Evolutionary conservation across 2,888 invertebrate species (phyloP).

Genomic region (Andrena bicolor): DNA sequence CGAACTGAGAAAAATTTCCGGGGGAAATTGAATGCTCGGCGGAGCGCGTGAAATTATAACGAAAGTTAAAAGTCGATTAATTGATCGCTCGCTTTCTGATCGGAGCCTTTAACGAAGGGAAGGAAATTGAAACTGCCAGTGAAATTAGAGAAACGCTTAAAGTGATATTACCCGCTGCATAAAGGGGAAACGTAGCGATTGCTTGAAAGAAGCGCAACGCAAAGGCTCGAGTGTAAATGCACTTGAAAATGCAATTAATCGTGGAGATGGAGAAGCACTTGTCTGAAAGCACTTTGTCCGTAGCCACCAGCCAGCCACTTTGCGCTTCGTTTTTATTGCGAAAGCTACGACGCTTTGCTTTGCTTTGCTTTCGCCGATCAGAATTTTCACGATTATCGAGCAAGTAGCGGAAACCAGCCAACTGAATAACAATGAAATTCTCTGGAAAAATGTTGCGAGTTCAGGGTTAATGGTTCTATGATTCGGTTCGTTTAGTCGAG

Average conservation of each 20-base stretch:
- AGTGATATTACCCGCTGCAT: background rate
- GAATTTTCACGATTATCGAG: background rate
- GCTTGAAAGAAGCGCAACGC: background rate
- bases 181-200: background rate
- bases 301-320: background rate
- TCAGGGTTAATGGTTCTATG: background rate
- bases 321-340: background rate
- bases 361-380: background rate
- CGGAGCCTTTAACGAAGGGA: background rate
- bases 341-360: background rate
- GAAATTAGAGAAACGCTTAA: too few species aligned
- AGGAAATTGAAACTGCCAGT: background rate
- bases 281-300: background rate
- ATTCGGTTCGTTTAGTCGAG: conserved; percentile 5
- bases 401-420: background rate
- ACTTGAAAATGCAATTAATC: background rate
- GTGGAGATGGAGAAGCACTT: background rate
- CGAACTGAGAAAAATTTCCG: background rate
- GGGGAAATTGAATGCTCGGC: background rate
- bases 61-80: too few species aligned
- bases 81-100: background rate
- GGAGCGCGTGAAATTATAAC: background rate
- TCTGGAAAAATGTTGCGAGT: background rate
- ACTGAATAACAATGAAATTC: background rate
- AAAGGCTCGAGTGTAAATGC: background rate